Percentiles rank a stretch among this genome's conserved stretches.
Conservation (phyloP, 2,888 invertebrate species). For the Notodonta dromedarius region DNA sequence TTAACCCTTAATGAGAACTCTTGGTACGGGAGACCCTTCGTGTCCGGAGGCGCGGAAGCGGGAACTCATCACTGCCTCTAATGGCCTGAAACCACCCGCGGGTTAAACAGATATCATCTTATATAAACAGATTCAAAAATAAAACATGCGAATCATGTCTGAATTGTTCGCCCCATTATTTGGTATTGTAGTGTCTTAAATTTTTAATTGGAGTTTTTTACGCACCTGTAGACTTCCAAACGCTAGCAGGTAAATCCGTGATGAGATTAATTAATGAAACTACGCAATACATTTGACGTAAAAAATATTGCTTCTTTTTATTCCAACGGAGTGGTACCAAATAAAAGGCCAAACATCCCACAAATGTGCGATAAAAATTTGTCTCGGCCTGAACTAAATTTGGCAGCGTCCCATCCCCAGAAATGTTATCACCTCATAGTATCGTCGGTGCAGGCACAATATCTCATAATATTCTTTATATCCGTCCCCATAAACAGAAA, state of each 20-base stretch:
- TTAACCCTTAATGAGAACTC: slow-evolving; percentile 72
- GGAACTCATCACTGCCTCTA: slow-evolving; percentile 72
- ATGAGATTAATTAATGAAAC: slow-evolving; percentile 1
- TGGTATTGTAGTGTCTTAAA: slow-evolving; percentile 29
- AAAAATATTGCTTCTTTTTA: slow-evolving; percentile 11
- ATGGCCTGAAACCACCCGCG: slow-evolving; percentile 68
- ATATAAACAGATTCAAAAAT: slow-evolving; percentile 53
- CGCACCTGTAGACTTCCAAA: slow-evolving; percentile 1
- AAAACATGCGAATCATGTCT: slow-evolving; percentile 40
- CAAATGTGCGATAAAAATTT: slow-evolving; percentile 61
- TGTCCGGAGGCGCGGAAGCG: slow-evolving; percentile 73
- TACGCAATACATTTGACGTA: neutral
- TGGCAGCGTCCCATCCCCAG: slow-evolving; percentile 53
- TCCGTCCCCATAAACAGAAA: slow-evolving; percentile 81
- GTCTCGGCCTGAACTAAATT: slow-evolving; percentile 65
- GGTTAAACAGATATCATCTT: slow-evolving; percentile 66
- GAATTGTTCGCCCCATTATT: slow-evolving; percentile 42
- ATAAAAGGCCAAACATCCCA: slow-evolving; percentile 38
- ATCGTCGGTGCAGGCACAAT: slow-evolving; percentile 75
- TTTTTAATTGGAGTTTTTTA: slow-evolving; percentile 30
- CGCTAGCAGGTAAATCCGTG: neutral
- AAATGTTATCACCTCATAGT: slow-evolving; percentile 79
- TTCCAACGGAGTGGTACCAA: slow-evolving; percentile 19
- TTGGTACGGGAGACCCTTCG: slow-evolving; percentile 56
- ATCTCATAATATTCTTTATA: slow-evolving; percentile 84